Base-by-base conservation (phyloP, 1,140 invertebrate species). In the Nephotettix cincticeps region DNA sequence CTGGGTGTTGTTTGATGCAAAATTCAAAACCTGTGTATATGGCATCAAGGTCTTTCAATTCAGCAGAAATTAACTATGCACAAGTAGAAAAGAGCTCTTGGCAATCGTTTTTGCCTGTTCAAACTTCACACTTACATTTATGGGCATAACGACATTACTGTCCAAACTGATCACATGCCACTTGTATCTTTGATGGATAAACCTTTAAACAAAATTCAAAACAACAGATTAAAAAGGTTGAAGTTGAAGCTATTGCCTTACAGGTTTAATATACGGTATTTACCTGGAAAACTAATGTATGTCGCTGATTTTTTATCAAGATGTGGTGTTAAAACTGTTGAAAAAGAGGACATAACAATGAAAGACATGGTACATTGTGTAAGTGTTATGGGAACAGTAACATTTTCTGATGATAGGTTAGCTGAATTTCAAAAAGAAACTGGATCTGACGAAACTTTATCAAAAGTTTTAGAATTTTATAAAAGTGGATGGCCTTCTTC, bases 171-270 rank as follows among this genome's bases (percentile, higher is more conserved):
- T 56, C 45, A 36, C 47, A 73, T 58, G 65, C 66, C 13, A 74
- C 71, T 45, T 47, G 68, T 27, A 61, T 19, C 19, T 43, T 27
- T 2, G 36, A 66, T 32, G 45, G 3, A 64, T 69, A 51, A 69
- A 75, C 69, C 65, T 73, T 51, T 25, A 61, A 45, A 29, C 65
- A 71, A 51, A 14, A 43, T 32, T 40, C 17, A 51, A 14, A 71
- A 43, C n/a, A 43, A 43, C n/a, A 43, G 40, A n/a, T n/a, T 43
- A 11, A 43, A 43, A 43, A 9, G 40, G n/a, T 43, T 43, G n/a
- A 43, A 43, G n/a, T n/a, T 43, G 9, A 43, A 43, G n/a, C 40
- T 43, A n/a, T 11, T 43, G 9, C 9, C 9, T n/a, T 43, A 43
- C n/a, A 9, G n/a, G n/a, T 43, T 43, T 11, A 43, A 43, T 11